These are phyloP conservation scores for Digitonthophagus gazella DNA, from an alignment of 2,888 invertebrate species.

Conservation along the genomic window DNA sequence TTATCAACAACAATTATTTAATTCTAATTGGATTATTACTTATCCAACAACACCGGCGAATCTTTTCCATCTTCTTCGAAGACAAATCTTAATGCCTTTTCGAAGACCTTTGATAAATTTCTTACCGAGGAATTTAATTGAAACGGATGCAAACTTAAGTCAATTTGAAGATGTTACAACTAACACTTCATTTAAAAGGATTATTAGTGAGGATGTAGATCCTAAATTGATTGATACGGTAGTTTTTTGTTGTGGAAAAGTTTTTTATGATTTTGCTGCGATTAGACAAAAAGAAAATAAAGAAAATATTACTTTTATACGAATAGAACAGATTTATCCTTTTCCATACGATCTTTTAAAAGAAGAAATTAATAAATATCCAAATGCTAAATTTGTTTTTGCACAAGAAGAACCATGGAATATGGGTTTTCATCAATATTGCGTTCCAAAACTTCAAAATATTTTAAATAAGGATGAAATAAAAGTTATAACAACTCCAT, in stretches of 20 bases:
- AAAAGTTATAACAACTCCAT: background rate
- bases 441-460: conserved; percentile 10
- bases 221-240: conserved; percentile 70
- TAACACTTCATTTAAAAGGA: conserved; percentile 71
- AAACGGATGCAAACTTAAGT: conserved; percentile 91
- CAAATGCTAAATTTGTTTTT: conserved; percentile 78
- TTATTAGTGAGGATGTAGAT: conserved; percentile 73
- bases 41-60: conserved; percentile 96
- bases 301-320: conserved; percentile 73
- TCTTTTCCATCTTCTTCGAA: conserved; percentile 89
- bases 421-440: conserved; percentile 60
- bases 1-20: conserved; percentile 88
- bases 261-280: conserved; percentile 87
- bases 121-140: conserved; percentile 93
- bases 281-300: conserved; percentile 68
- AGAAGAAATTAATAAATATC: conserved; percentile 74
- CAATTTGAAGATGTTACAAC: conserved; percentile 89
- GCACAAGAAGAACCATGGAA: conserved; percentile 93
- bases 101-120: conserved; percentile 94
- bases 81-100: conserved; percentile 95
- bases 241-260: conserved; percentile 86
- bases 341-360: conserved; percentile 88
- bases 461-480: background rate
- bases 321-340: conserved; percentile 82
- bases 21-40: conserved; percentile 94